Evolutionary conservation across 2,888 invertebrate genomes (phyloP).

Genomic region (Theretra japonica): DNA sequence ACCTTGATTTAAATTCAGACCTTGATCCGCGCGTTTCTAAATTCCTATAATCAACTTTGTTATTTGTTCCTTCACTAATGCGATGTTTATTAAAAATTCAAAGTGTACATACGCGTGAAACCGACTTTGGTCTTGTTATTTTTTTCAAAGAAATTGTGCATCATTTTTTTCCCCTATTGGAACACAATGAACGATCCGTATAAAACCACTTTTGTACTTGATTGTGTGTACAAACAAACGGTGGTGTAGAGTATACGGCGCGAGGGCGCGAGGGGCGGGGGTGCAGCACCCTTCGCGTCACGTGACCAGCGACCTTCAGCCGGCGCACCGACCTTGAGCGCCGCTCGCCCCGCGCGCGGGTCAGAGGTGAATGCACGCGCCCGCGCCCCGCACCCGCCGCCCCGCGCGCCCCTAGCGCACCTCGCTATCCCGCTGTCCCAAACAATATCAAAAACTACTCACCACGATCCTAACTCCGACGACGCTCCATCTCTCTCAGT

Average conservation of each 20-base stretch:
- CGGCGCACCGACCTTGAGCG: constrained; percentile 84
- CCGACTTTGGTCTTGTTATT: neutral
- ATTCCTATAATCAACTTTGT: constrained; percentile 16
- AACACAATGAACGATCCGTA: constrained; percentile 17
- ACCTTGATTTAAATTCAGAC: constrained; percentile 30
- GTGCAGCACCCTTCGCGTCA: constrained; percentile 83
- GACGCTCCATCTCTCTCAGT: constrained; percentile 59
- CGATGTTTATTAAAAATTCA: neutral
- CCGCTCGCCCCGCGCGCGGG: constrained; percentile 80
- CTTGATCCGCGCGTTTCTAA: constrained; percentile 21
- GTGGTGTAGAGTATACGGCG: constrained; percentile 50
- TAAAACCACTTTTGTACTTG: constrained; percentile 54
- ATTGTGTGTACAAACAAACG: constrained; percentile 57
- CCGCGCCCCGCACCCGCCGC: constrained; percentile 63
- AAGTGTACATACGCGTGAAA: neutral
- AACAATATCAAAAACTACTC: constrained; percentile 65
- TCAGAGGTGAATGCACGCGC: constrained; percentile 83
- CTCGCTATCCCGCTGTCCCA: constrained; percentile 57
- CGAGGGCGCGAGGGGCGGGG: constrained; percentile 54
- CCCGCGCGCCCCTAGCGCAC: constrained; percentile 65
- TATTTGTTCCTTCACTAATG: neutral
- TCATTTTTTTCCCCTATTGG: neutral
- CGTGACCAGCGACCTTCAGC: constrained; percentile 82
- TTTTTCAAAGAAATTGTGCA: neutral
- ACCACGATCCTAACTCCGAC: constrained; percentile 69